Evolutionary conservation across 2,888 invertebrate genomes (phyloP), one percentile per base, ranked within the genome.

Genomic region (Aplocera efformata): DNA sequence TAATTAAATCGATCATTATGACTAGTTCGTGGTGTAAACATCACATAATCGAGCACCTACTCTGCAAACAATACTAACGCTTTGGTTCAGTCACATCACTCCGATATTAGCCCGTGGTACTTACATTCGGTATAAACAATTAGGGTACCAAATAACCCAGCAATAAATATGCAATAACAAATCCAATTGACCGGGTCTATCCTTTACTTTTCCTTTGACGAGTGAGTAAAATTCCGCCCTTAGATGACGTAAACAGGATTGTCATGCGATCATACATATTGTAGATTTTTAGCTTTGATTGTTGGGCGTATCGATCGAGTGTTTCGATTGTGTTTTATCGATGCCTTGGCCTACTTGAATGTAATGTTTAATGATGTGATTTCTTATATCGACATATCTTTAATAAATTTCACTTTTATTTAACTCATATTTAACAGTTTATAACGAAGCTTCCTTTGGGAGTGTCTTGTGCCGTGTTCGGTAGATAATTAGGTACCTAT

Each of bases 1-100:
- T 64, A 62, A 65, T 62, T 66, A 60, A 63, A 70, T 72, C 67
- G 67, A 69, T 73, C 67, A 71, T 50, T 50, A 58, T 60, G 60
- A 61, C 48, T 39, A 45, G 63, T 53, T 57, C 49, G 50, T 45
- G 51, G 46, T 56, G 65, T 63, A 65, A 63, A 65, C 61, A 56
- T 36, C 25, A 22, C 63, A 72, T 71, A 70, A 67, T 56, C 63
- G 58, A 50, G 41, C 49, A 47, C 50, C 55, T 53, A 35, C 24
- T 57, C 49, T 36, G 50, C 38, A 36, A 56, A 60, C 61, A 63
- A 62, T 60, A 61, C 50, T 54, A 35, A 31, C 27, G 34, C 53
- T 53, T 56, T 53, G 48, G 49, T 47, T 52, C 40, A 57, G 26
- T 36, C 17, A 36, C 31, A 9, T n/a, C 20, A 24, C n/a, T n/a